phyloP scores from a whole-genome alignment of 2,797 vertebrate species.

The Echeneis naucrates region DNA sequence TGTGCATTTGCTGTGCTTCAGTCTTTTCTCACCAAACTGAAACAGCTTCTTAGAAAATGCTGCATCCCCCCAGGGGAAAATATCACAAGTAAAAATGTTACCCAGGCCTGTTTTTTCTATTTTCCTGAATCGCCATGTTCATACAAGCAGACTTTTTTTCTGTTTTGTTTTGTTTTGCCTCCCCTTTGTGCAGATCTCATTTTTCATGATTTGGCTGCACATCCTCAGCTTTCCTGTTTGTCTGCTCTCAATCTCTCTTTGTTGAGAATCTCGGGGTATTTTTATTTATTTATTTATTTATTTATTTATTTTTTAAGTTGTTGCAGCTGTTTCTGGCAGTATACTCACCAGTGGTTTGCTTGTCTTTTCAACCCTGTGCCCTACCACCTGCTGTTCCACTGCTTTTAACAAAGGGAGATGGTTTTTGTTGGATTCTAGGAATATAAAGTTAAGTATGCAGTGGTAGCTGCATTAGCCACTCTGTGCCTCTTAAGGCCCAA shows the following conservation, averaged over 20 bases:
- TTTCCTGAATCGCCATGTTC: conserved; percentile 16
- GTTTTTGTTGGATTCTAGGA: conserved; percentile 41
- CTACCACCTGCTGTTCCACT: conserved; percentile 54
- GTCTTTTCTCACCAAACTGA: conserved; percentile 3
- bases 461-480: conserved; percentile 44
- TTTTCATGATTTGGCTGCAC: conserved; percentile 20
- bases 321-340: conserved; percentile 25
- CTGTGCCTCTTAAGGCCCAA: conserved; percentile 7
- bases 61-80: conserved; percentile 11
- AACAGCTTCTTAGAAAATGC: conserved; percentile 21
- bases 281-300: too few species aligned
- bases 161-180: not conserved
- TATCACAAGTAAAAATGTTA: conserved; percentile 29
- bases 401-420: conserved; percentile 34
- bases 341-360: conserved; percentile 51
- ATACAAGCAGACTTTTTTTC: not conserved
- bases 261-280: conserved; percentile 31
- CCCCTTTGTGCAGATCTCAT: conserved; percentile 11
- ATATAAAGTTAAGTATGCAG: conserved; percentile 42
- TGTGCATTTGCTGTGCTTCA: conserved; percentile 7
- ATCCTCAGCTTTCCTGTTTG: conserved; percentile 25
- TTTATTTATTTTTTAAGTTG: conserved; percentile 12
- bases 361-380: conserved; percentile 48
- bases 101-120: not conserved
- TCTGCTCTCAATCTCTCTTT: conserved; percentile 13